phyloP scores from a whole-genome alignment of 1,140 invertebrate species.

The Diorhabda carinulata region DNA sequence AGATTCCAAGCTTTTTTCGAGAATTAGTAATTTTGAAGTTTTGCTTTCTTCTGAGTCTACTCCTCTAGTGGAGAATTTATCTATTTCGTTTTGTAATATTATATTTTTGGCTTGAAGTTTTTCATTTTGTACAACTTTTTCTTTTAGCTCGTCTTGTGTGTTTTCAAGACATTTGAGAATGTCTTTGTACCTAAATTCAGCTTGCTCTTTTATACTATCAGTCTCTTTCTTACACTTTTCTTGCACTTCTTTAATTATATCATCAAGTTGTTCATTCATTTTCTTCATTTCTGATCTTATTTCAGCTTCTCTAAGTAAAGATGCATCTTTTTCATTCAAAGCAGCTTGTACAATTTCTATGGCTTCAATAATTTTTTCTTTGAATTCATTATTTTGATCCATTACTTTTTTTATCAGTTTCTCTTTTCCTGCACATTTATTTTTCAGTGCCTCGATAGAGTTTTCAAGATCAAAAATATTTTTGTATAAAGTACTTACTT shows the following conservation, averaged over 20 bases:
- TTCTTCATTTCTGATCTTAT: conserved; percentile 29
- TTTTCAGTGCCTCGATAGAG: conserved; percentile 28
- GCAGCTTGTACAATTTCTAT: conserved; percentile 41
- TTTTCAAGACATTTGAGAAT: conserved; percentile 27
- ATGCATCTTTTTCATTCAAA: conserved; percentile 43
- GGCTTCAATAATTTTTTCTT: conserved; percentile 42
- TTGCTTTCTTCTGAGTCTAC: conserved; percentile 27
- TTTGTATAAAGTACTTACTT: conserved; percentile 35
- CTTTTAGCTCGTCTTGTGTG: conserved; percentile 28
- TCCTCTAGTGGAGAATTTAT: conserved; percentile 29
- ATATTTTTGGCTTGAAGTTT: conserved; percentile 28
- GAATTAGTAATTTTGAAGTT: conserved; percentile 36
- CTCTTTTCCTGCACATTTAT: conserved; percentile 27
- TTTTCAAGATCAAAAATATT: conserved; percentile 28
- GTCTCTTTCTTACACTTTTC: conserved; percentile 35
- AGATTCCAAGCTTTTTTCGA: conserved; percentile 42
- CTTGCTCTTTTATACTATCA: conserved; percentile 25
- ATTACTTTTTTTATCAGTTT: conserved; percentile 30
- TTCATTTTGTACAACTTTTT: conserved; percentile 34
- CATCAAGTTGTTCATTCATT: conserved; percentile 20
- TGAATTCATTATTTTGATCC: conserved; percentile 34
- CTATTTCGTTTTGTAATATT: conserved; percentile 35
- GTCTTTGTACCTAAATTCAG: conserved; percentile 29
- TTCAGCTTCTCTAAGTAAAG: conserved; percentile 38
- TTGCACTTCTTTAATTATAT: conserved; percentile 26